phyloP scores from a whole-genome alignment of 1,140 invertebrate genomes.

The Amphibalanus amphitrite region DNA sequence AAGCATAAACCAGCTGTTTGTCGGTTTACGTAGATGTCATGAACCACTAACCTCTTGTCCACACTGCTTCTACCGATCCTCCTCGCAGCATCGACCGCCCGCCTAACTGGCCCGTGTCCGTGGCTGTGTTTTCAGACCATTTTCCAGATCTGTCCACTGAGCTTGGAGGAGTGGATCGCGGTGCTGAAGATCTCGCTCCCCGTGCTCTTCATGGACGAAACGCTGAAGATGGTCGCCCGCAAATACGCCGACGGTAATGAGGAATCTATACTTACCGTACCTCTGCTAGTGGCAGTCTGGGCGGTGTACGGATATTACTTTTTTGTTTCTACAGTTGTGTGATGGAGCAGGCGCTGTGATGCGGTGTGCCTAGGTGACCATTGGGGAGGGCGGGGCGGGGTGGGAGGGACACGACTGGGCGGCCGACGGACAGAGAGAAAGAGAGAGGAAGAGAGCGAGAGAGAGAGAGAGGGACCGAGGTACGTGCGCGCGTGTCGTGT shows the following conservation, averaged over 20 bases:
- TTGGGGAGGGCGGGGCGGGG: background rate
- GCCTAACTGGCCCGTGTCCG: background rate
- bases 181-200: conserved; percentile 99
- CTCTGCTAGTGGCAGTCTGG: conserved; percentile 21
- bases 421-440: conserved; percentile 2
- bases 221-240: conserved; percentile 95
- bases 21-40: too few relatives aligned
- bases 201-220: conserved; percentile 96
- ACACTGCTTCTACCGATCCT: too few relatives aligned
- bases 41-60: too few relatives aligned
- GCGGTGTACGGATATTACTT: conserved; percentile 18
- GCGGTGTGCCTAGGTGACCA: background rate
- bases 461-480: background rate
- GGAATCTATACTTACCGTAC: conserved; percentile 16
- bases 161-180: conserved; percentile 86
- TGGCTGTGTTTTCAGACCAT: conserved; percentile 50
- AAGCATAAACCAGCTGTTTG: too few relatives aligned
- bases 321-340: conserved; percentile 1
- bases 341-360: background rate
- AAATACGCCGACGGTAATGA: conserved; percentile 91
- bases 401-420: background rate
- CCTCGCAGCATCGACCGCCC: too few relatives aligned
- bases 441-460: too few relatives aligned
- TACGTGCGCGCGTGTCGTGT: background rate
- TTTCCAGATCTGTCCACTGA: conserved; percentile 97